Evolutionary conservation across 2,113 vertebrate genomes (phyloP), one percentile per base, ranked within the genome.

Genomic region (Tragelaphus scriptus): DNA sequence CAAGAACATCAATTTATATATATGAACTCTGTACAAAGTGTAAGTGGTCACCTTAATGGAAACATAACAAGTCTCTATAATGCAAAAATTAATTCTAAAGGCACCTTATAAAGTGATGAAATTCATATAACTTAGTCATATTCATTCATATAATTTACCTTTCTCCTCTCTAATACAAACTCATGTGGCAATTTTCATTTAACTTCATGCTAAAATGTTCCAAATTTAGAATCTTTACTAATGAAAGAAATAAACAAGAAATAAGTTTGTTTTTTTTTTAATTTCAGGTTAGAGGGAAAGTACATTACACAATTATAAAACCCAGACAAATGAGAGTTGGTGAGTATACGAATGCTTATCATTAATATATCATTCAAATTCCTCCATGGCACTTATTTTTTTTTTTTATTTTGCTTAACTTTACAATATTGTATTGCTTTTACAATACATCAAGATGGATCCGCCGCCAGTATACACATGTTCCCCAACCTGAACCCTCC

Each of bases 201-300:
- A 88, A 92, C 25, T 94, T 94, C 87, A 92, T 71, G 55, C 51
- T 92, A 95, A 92, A 94, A 82, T 86, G 23, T 91, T 94, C 47
- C 58, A 97, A 86, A 81, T 94, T 93, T 94, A 85, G 44, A 96
- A 79, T 84, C 51, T 97, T 97, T 68, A 92, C 93, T 68, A 86
- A 65, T 59, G 56, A 95, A 95, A 92, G 68, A 95, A 96, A 92
- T 25, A 68, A 19, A 47, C 56, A 92, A 97, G 49, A 96, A 91
- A 80, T 61, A 80, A 65, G 65, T 68, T 61, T 68, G 2, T 36
- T 61, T 79, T 15, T 81, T 94, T 65, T 87, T 36, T 2, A 82
- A 63, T 55, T 93, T 94, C 55, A 96, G 49, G 32, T 82, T 91
- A 90, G 32, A 92, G 19, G 53, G 75, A 85, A 84, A 90, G 47